phyloP scores from a whole-genome alignment of 2,797 vertebrate species.

The Danio choprae region DNA sequence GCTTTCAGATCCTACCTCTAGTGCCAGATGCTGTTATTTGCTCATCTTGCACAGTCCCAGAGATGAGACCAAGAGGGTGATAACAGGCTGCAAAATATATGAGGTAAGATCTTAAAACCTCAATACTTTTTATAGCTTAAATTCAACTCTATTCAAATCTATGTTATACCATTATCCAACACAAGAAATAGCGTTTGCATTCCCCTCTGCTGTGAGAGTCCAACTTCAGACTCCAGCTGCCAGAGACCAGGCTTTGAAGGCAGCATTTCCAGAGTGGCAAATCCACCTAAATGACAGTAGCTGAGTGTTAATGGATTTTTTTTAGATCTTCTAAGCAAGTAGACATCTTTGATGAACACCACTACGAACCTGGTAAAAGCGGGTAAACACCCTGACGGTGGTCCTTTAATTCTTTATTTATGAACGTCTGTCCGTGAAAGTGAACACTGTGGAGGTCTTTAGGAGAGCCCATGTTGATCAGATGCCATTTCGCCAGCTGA shows the following conservation, averaged over 20 bases:
- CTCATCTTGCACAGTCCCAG: conserved; percentile 80
- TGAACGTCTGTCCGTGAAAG: conserved; percentile 94
- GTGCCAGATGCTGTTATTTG: conserved; percentile 84
- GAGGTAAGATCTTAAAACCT: conserved; percentile 25
- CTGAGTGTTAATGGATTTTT: neutral
- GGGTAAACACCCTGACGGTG: conserved; percentile 86
- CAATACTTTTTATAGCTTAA: too few species aligned
- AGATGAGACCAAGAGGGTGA: conserved; percentile 86
- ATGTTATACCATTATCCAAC: conserved; percentile 84
- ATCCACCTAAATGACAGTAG: conserved; percentile 78
- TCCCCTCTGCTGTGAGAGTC: conserved; percentile 86
- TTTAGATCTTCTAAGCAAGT: neutral
- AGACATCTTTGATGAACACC: neutral
- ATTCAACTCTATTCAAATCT: too few species aligned
- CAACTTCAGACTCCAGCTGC: conserved; percentile 91
- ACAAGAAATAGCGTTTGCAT: conserved; percentile 93
- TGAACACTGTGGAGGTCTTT: conserved; percentile 89
- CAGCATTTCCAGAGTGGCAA: conserved; percentile 92
- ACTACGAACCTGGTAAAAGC: conserved; percentile 86
- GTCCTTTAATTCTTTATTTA: conserved; percentile 79
- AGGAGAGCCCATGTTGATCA: conserved; percentile 91
- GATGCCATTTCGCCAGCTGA: conserved; percentile 86
- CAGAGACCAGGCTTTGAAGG: conserved; percentile 90
- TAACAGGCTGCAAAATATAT: conserved; percentile 80
- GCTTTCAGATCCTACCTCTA: conserved; percentile 73